Evolutionary conservation across 2,113 vertebrate genomes (phyloP), one percentile per base, ranked within the genome.

Genomic region (Fulica atra): DNA sequence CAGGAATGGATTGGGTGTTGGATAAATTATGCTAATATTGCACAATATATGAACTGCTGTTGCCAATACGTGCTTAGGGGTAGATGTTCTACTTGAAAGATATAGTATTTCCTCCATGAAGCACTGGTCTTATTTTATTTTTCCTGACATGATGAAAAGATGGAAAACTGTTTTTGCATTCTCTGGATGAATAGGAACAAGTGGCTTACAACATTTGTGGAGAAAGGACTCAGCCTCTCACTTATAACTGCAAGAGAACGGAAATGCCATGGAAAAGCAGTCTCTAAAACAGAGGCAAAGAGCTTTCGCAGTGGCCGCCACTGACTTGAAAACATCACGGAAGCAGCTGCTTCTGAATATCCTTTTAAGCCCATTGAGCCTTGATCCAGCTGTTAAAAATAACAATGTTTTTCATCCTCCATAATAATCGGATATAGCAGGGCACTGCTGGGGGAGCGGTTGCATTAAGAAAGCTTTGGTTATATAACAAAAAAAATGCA

Each of bases 341-440:
- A 86, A 88, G 63, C 91, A 93, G 93, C 81, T 96, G 93, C 65
- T 92, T 80, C 83, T 72, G 48, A 88, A 92, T 89, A 92, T 89
- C 90, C 59, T 86, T 87, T 95, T 83, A 95, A 92, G 68, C 76
- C 74, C 68, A 83, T 6, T 68, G 64, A 96, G 57, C 84, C 86
- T 80, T 81, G 66, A 94, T 97, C 79, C 88, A 95, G 96, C 83
- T 94, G 93, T 97, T 97, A 97, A 96, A 96, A 96, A 96, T 92
- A 97, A 93, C 95, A 94, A 84, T 88, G 77, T 93, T 92, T 84
- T 92, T 60, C 86, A 74, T 95, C 83, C 73, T 81, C 78, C 61
- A 11, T 40, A 86, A 10, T 92, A 96, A 97, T 93, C 77, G 48
- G 95, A 93, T 97, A 73, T 70, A 76, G 25, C n/a, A 44, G 86